Conservation (phyloP, 2,797 vertebrate genomes). For the Stomatorhinus walkeri region DNA sequence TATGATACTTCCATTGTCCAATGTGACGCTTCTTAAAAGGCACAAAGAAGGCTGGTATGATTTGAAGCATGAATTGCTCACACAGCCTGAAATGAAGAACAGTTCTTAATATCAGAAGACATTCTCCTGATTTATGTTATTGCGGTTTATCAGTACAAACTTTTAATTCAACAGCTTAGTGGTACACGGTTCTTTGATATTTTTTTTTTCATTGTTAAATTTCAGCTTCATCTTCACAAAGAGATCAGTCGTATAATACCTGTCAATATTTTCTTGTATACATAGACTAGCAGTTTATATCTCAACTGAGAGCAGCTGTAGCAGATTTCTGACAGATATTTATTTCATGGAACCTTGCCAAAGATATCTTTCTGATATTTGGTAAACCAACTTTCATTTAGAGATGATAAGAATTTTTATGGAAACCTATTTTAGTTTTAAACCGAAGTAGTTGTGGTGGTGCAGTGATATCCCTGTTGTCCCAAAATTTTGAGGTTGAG, state of each 20-base stretch:
- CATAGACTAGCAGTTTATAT: neutral
- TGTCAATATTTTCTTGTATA: neutral
- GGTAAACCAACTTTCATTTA: neutral
- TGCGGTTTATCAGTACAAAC: neutral
- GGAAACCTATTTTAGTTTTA: neutral
- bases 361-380: neutral
- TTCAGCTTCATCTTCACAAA: neutral
- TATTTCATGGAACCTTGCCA: neutral
- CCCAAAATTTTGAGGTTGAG: neutral
- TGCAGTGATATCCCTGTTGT: neutral
- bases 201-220: neutral
- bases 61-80: neutral
- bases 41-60: constrained; percentile 4
- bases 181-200: neutral
- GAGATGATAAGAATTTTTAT: neutral
- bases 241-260: neutral
- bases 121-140: constrained; percentile 1
- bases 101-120: constrained; percentile 13
- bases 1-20: constrained; percentile 22
- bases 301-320: neutral
- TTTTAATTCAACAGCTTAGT: neutral
- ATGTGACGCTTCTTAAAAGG: constrained; percentile 25
- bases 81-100: constrained; percentile 17
- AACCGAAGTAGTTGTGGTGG: neutral
- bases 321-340: neutral